Conservation (phyloP, 2,113 vertebrate genomes). For the Aplodontia rufa region DNA sequence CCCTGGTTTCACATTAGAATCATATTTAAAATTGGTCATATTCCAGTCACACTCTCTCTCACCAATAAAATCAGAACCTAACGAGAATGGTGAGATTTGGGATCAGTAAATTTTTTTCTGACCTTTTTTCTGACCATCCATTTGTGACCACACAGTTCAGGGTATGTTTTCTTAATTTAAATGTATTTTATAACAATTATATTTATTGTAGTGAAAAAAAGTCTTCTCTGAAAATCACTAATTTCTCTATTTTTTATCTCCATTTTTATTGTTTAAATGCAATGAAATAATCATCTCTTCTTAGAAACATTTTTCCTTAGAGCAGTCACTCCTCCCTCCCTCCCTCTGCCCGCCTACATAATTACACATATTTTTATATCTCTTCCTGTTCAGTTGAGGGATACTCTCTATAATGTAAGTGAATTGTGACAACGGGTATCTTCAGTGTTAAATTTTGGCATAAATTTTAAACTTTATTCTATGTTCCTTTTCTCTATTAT, state of each 20-base stretch:
- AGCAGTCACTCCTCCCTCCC: not conserved
- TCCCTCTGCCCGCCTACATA: not conserved
- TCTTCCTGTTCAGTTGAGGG: not conserved
- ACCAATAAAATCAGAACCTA: not conserved
- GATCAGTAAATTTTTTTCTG: not conserved
- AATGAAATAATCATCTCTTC: not conserved
- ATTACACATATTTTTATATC: not conserved
- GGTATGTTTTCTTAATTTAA: not conserved
- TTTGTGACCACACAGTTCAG: not conserved
- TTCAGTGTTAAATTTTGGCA: not conserved
- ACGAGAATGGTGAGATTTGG: accelerated
- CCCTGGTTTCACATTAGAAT: not conserved
- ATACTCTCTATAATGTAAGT: not conserved
- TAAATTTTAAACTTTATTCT: not conserved
- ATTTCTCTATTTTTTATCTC: not conserved
- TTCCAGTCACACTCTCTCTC: not conserved
- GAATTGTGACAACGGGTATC: not conserved
- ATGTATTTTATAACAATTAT: not conserved
- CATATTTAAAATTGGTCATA: not conserved
- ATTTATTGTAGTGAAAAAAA: not conserved
- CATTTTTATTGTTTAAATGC: not conserved
- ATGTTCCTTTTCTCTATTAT: not conserved
- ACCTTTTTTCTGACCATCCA: not conserved
- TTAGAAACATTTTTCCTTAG: not conserved
- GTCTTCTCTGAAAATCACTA: not conserved